These are phyloP conservation scores for Notechis scutatus DNA, from an alignment of 2,113 vertebrate species.

Conservation along the genomic window DNA sequence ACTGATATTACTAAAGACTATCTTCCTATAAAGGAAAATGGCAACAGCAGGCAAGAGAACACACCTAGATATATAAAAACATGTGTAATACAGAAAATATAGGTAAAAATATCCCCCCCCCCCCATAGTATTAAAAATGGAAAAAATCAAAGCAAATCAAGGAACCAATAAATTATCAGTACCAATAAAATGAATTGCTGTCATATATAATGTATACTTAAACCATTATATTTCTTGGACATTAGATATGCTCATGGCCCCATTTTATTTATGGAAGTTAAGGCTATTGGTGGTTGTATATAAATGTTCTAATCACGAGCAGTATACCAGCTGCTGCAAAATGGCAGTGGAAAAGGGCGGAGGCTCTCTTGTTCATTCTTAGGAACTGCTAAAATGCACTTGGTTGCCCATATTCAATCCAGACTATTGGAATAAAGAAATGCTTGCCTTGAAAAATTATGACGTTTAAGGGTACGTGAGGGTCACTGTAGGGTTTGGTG, in stretches of 20 bases:
- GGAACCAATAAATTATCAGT: too few relatives aligned
- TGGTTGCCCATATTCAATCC: not conserved
- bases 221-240: not conserved
- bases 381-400: not conserved
- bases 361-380: not conserved
- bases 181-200: not conserved
- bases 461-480: not conserved
- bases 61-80: not conserved
- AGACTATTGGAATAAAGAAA: not conserved
- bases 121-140: not conserved
- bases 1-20: not conserved
- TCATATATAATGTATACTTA: not conserved
- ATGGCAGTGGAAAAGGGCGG: not conserved
- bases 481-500: not conserved
- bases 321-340: not conserved
- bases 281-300: not conserved
- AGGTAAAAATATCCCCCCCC: not conserved
- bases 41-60: not conserved
- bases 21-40: not conserved
- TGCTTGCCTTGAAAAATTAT: not conserved
- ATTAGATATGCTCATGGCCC: not conserved
- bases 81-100: not conserved
- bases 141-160: not conserved
- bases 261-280: not conserved
- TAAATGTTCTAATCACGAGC: not conserved